Percentiles rank a stretch among this genome's conserved stretches.
Evolutionary conservation across 2,888 invertebrate genomes (phyloP).

Genomic region (Drosophila differens): DNA sequence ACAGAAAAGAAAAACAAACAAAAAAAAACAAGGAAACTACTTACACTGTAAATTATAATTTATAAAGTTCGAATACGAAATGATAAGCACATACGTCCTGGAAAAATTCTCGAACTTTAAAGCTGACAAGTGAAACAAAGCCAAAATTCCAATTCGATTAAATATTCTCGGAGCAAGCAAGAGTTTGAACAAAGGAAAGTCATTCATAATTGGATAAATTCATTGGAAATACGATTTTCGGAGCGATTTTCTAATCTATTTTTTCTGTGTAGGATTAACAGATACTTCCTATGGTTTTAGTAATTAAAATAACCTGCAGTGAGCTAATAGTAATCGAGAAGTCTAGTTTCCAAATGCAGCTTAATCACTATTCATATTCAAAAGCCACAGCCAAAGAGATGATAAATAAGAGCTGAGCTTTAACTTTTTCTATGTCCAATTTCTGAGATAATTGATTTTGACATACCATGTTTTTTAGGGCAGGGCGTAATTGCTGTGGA

Average conservation of each 20-base stretch:
- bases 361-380: not conserved
- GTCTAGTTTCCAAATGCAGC: not conserved
- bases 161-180: not conserved
- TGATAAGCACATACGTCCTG: not conserved
- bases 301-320: not conserved
- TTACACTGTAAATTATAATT: constrained; percentile 37
- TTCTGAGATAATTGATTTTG: not conserved
- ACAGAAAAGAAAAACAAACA: constrained; percentile 1
- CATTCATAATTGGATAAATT: no score
- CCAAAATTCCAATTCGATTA: not conserved
- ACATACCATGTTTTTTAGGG: not conserved
- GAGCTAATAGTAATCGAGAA: not conserved
- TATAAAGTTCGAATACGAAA: constrained; percentile 28
- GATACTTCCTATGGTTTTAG: not conserved
- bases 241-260: not conserved
- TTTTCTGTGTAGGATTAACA: not conserved
- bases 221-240: not conserved
- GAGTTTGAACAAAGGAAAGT: no score
- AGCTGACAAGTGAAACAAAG: not conserved
- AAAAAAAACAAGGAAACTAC: constrained; percentile 14
- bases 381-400: not conserved
- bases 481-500: not conserved
- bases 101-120: not conserved
- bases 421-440: not conserved
- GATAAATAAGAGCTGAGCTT: not conserved